Base-by-base conservation (phyloP, 2,888 invertebrate genomes). In the Trachelus troglodyta region DNA sequence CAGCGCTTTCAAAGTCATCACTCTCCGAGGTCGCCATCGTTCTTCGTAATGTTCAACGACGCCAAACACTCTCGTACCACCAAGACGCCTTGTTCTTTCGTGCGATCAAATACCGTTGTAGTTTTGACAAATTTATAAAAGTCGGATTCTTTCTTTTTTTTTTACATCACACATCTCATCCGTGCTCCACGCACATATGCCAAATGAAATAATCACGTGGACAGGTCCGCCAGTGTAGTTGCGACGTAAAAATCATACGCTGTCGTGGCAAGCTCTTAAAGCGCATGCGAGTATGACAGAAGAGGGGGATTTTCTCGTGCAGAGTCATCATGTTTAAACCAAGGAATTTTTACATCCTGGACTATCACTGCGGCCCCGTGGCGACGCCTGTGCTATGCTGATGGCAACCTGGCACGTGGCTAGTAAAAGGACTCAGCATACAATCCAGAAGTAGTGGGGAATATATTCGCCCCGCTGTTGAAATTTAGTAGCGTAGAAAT, bases 1-100 rank as follows among this genome's bases (percentile, higher is more conserved):
- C 96, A 6, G 96, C 96, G 92, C 96, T 96, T 91, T 96, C 95
- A 89, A 96, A 96, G 87, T 94, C 94, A 86, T 96, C 96, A 90
- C 95, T 95, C 82, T 96, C 96, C 83, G 95, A 95, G 68, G 95
- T 94, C 86, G 94, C 94, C 95, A 95, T 95, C 82, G 83, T 85
- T 75, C 71, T 71, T 31, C 31, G 31, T 71, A 31, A 23, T 34
- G 71, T 23, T 31, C 56, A 56, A 56, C 23, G 56, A 56, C 56
- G 56, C 56, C 9, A 9, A 74, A 77, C 73, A 76, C 34, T 73
- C 15, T 35, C 69, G 73, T 73, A 73, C 73, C 73, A 35, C 34
- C 34, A 34, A 77, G 23, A 30, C 35, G n/a, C 12, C 35, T 31
- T 34, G 11, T 30, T 31, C 30, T 23, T 56, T 76, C 40, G 4